Conservation (phyloP, 1,140 invertebrate genomes). For the Euwallacea similis region DNA sequence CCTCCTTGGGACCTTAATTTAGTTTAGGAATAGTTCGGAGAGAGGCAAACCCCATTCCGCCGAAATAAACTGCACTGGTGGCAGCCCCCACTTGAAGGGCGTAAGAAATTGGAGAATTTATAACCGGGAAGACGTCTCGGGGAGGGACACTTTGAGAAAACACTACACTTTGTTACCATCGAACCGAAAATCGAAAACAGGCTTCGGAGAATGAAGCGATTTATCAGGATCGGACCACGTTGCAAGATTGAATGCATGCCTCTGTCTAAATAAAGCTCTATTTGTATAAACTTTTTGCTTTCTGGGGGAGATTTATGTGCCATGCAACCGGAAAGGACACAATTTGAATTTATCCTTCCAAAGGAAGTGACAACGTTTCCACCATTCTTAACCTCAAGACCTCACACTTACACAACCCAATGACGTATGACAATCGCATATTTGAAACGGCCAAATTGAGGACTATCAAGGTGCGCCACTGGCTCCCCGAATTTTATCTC, state of each 20-base stretch:
- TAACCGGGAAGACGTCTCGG: slow-evolving; percentile 45
- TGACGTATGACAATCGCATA: no score
- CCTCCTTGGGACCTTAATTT: slow-evolving; percentile 54
- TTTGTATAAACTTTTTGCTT: slow-evolving; percentile 19
- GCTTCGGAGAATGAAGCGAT: slow-evolving; percentile 32
- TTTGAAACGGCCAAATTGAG: background rate
- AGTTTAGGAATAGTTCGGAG: slow-evolving; percentile 54
- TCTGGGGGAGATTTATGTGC: background rate
- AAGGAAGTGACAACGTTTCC: no score
- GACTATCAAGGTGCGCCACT: background rate
- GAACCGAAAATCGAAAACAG: slow-evolving; percentile 33
- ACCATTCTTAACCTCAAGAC: no score
- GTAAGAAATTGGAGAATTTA: slow-evolving; percentile 54
- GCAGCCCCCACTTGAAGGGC: slow-evolving; percentile 39
- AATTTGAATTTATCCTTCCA: no score
- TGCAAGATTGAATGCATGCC: slow-evolving; percentile 19
- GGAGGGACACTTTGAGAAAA: slow-evolving; percentile 40
- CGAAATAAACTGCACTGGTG: slow-evolving; percentile 47
- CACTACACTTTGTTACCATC: slow-evolving; percentile 36
- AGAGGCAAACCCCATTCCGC: slow-evolving; percentile 41
- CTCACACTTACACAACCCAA: no score
- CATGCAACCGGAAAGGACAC: no score
- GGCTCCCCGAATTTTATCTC: background rate
- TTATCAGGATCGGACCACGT: slow-evolving; percentile 33
- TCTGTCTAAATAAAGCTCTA: slow-evolving; percentile 15